A percentile compares a stretch with the other conserved stretches of the same genome.
Evolutionary conservation across 1,140 invertebrate genomes (phyloP).

Genomic region (Listronotus bonariensis): DNA sequence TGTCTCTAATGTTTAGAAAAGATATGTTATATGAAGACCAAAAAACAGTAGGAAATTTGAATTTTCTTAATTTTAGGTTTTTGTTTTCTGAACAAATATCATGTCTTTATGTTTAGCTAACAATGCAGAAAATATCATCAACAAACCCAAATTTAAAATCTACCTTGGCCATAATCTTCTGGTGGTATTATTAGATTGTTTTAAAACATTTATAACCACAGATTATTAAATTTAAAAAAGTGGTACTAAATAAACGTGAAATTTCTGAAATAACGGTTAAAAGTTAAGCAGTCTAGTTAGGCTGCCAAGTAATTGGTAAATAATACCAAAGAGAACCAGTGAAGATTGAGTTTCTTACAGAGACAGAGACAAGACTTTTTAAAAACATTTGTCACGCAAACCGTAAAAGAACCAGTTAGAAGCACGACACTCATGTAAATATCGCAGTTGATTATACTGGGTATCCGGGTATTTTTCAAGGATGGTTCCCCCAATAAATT

Average conservation of each 20-base stretch:
- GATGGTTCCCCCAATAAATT: too few relatives aligned
- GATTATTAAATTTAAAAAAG: background rate
- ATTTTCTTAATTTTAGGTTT: too few relatives aligned
- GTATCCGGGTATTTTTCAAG: too few relatives aligned
- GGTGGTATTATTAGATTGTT: background rate
- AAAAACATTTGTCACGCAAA: constrained; percentile 35
- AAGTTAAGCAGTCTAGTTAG: constrained; percentile 13
- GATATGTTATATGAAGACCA: too few relatives aligned
- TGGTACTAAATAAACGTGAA: background rate
- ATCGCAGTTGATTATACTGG: background rate
- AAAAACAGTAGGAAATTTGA: too few relatives aligned
- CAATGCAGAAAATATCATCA: too few relatives aligned
- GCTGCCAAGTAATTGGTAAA: constrained; percentile 32
- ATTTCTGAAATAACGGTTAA: constrained; percentile 12
- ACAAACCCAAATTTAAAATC: too few relatives aligned
- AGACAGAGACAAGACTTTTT: constrained; percentile 18
- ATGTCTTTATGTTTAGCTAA: too few relatives aligned
- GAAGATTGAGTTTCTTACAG: constrained; percentile 33
- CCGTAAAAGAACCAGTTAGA: constrained; percentile 35
- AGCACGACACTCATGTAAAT: constrained; percentile 17
- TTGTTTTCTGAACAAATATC: too few relatives aligned
- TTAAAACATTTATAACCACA: background rate
- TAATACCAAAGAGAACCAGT: constrained; percentile 30
- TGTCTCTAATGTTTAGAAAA: too few relatives aligned
- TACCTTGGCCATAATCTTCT: background rate